Conservation (phyloP, 2,113 vertebrate species). For the Abramis brama region DNA sequence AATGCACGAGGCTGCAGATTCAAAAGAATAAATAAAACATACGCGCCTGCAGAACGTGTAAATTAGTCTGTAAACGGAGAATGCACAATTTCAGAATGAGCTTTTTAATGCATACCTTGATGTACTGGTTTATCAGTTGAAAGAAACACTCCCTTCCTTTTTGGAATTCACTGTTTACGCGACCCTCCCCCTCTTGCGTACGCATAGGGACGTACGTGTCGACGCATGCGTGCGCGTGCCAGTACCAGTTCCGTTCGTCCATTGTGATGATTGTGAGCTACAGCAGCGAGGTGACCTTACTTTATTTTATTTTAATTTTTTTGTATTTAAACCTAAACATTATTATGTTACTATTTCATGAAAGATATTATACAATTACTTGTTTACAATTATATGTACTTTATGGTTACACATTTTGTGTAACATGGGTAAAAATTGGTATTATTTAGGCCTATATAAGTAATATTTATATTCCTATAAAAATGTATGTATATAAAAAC, state of each 20-base stretch:
- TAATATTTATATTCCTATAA: not conserved
- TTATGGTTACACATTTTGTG: not conserved
- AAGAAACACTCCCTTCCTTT: constrained; percentile 73
- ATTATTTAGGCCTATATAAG: not conserved
- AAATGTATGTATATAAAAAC: no score
- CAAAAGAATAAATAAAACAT: constrained; percentile 11
- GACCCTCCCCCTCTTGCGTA: constrained; percentile 74
- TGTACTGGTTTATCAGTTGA: constrained; percentile 51
- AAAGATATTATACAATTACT: not conserved
- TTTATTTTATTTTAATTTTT: no score
- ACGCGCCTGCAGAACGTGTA: not conserved
- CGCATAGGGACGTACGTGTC: constrained; percentile 65
- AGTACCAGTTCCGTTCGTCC: not conserved
- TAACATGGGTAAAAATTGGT: not conserved
- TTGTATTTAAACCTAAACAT: no score
- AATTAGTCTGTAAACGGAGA: not conserved
- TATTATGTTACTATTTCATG: not conserved
- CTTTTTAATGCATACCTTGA: constrained; percentile 66
- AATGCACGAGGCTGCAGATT: constrained; percentile 58
- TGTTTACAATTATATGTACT: not conserved
- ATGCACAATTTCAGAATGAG: not conserved
- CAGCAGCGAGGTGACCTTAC: not conserved
- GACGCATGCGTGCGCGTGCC: constrained; percentile 29
- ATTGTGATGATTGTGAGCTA: not conserved
- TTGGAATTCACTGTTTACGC: constrained; percentile 73